Evolutionary conservation across 2,797 vertebrate genomes (phyloP).

Genomic region (Aldrovandia affinis): DNA sequence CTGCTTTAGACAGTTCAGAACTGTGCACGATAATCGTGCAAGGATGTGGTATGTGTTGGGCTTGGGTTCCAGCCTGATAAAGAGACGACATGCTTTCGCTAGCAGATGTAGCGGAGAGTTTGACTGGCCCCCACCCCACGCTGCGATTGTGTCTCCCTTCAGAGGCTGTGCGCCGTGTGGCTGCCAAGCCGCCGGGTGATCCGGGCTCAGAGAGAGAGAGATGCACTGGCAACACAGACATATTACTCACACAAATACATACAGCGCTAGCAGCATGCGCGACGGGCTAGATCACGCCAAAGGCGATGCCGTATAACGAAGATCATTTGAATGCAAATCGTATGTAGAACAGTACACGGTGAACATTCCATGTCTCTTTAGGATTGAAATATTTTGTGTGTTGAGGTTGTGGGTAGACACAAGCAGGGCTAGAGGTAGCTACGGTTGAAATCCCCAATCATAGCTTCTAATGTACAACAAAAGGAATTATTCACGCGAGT

Average conservation of each 20-base stretch:
- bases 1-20: background rate
- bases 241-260: too few species aligned
- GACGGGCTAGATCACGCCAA: background rate
- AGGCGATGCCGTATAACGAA: background rate
- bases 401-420: background rate
- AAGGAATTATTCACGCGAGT: background rate
- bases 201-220: background rate
- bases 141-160: background rate
- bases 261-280: background rate
- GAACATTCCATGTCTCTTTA: background rate
- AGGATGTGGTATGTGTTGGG: too few species aligned
- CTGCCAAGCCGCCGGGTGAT: background rate
- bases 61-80: too few species aligned
- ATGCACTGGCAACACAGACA: background rate
- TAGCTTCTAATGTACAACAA: background rate
- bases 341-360: background rate
- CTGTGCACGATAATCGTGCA: background rate
- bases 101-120: background rate
- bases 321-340: background rate
- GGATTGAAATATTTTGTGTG: background rate
- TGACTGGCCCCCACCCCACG: background rate
- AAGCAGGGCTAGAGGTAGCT: background rate
- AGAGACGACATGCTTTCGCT: background rate
- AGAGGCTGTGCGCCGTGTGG: background rate
- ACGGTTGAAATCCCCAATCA: background rate